Base-by-base conservation (phyloP, 2,113 vertebrate genomes). In the Pachycephala philippinensis region DNA sequence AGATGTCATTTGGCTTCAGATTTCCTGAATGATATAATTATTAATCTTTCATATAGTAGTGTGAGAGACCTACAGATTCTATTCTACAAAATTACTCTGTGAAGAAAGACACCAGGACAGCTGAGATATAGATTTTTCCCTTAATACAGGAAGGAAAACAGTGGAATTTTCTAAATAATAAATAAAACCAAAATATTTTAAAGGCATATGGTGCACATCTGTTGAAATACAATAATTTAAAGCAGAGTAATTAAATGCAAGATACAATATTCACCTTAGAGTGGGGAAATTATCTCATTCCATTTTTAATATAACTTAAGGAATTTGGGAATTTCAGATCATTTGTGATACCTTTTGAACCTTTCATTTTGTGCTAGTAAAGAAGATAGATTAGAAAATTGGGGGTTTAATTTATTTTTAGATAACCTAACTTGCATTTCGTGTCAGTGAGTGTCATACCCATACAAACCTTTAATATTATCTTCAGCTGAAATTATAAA, bases 1-100 rank as follows among this genome's bases (percentile, higher is more conserved):
- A 98, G 97, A 98, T 98, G 97, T 97, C 97, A 97, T 98, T 98
- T 97, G 96, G 95, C 91, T 95, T 98, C 96, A 97, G 91, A 97
- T 97, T 98, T 98, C 90, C 95, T 97, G 95, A 97, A 96, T 97
- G 94, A 97, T 98, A 92, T 68, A 97, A 98, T 98, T 97, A 93
- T 98, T 98, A 97, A 97, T 98, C 93, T 97, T 98, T 97, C 94
- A 53, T 97, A 96, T 97, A 97, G 86, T 92, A 86, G 82, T 97
- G 94, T 95, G 96, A 97, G 96, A 97, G 97, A 97, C 97, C 97
- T 98, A 96, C 97, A 94, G 95, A 97, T 97, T 97, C 95, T 97
- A 95, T 91, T 97, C 95, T 95, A 59, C 90, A 87, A 97, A 97
- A 98, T 98, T 89, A 97, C 85, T 49, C 94, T 81, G 95, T 96